These are phyloP conservation scores for Sitta carolinensis DNA, from an alignment of 2,797 vertebrate genomes.

Conservation along the genomic window DNA sequence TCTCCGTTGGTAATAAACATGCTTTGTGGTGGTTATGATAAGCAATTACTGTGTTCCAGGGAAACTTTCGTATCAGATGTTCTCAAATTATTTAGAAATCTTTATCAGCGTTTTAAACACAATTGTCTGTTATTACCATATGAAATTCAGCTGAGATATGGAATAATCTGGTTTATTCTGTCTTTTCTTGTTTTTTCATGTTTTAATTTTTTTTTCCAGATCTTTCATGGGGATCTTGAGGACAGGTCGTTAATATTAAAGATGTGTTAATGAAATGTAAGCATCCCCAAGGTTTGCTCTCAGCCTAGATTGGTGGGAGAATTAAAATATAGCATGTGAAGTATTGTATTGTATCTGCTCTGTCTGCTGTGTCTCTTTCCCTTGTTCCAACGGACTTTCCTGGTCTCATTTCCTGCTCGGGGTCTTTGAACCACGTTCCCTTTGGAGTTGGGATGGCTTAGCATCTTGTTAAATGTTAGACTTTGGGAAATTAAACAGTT, in stretches of 20 bases:
- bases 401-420: neutral
- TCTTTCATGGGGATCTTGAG: neutral
- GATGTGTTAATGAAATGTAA: neutral
- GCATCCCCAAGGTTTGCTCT: neutral
- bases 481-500: neutral
- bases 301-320: neutral
- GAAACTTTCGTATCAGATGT: neutral
- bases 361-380: neutral
- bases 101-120: neutral
- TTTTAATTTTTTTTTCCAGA: neutral
- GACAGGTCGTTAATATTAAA: neutral
- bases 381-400: neutral
- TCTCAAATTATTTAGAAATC: conserved; percentile 1
- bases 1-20: neutral
- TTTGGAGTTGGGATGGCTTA: neutral
- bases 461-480: neutral
- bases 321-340: neutral
- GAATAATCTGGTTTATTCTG: neutral
- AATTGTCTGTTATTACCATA: neutral
- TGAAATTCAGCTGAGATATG: neutral
- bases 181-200: neutral
- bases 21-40: neutral
- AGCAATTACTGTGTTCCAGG: neutral
- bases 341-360: neutral
- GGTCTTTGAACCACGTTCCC: neutral